Evolutionary conservation across 1,140 invertebrate genomes (phyloP), one percentile per base, ranked within the genome.

Genomic region (Acromyrmex heyeri): DNA sequence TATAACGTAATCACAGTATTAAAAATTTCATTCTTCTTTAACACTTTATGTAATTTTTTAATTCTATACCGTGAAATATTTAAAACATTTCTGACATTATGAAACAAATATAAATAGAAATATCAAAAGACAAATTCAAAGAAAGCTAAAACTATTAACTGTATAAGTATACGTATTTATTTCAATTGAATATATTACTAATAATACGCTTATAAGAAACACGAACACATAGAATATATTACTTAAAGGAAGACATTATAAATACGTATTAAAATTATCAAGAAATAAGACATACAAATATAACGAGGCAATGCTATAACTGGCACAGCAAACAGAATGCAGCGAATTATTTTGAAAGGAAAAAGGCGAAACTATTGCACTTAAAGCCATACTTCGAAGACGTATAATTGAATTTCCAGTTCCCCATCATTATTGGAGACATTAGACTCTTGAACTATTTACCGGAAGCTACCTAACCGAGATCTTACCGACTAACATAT

Each of bases 371-470:
- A 55, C 44, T 75, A 72, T 86, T 50, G 78, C 78, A 73, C 18
- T 73, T 83, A 75, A 87, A 69, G 30, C 12, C 38, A 62, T 77
- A 85, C n/a, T 27, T 18, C 21, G 62, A 44, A 14, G 62, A 86
- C 34, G 73, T 91, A 83, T 91, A 91, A 91, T 91, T 91, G 90
- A 88, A 82, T 91, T 90, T 88, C 78, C 77, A 91, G 88, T 88
- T 90, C 64, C 78, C 78, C 10, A 73, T 90, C 82, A 90, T 91
- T 91, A 91, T 34, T 86, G 69, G 77, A 75, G 53, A 72, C 64
- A 65, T 75, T 76, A 85, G 64, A 27, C 50, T 67, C 18, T 50
- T 53, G 53, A 77, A 27, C 82, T 79, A 53, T 65, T 75, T 55
- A 82, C 86, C 78, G 72, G 64, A 86, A 90, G 81, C 55, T 67